Evolutionary conservation across 2,888 invertebrate genomes (phyloP), one percentile per base, ranked within the genome.

Genomic region (Pyrrhia umbra): DNA sequence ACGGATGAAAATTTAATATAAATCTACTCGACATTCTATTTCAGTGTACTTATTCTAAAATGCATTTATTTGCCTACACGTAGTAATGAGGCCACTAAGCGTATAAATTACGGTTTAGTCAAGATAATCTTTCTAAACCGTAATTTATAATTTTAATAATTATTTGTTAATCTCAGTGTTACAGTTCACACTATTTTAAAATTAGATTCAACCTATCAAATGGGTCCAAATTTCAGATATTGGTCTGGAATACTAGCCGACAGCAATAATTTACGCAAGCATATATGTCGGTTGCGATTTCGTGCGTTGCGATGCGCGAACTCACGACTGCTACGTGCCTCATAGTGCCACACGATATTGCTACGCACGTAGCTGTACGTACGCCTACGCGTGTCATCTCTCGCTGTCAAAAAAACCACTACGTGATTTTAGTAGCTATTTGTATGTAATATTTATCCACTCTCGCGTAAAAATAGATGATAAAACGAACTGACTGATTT

Each of bases 1-100:
- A 30, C 10, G 16, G 34, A 50, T 61, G 68, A 61, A 61, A 61
- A 61, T 68, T 55, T 51, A 42, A 61, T 55, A 51, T 21, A 54
- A 54, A 54, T 61, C 45, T 45, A 61, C 45, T 61, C 15, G 21
- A 46, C 37, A 55, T 51, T 46, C 27, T 23, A 51, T 42, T 15
- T 42, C 20, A 40, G 34, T 37, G 16, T 34, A 20, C 13, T 27
- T 34, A 16, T 9, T 27, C 25, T 13, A 34, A 50, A 51, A 8
- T 59, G 21, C 15, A 46, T 37, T 58, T 45, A 56, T 65, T 65
- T 43, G 10, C 27, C 15, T 27, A 34, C 3, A 16, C 8, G 6
- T 52, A 10, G 47, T 45, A 8, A 3, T 10, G 6, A 55, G 10
- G 21, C 13, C 16, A 6, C 52, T 46, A 27, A 30, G 37, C 39